Conservation (phyloP, 2,797 vertebrate species). For the Sebastes nivosus region DNA sequence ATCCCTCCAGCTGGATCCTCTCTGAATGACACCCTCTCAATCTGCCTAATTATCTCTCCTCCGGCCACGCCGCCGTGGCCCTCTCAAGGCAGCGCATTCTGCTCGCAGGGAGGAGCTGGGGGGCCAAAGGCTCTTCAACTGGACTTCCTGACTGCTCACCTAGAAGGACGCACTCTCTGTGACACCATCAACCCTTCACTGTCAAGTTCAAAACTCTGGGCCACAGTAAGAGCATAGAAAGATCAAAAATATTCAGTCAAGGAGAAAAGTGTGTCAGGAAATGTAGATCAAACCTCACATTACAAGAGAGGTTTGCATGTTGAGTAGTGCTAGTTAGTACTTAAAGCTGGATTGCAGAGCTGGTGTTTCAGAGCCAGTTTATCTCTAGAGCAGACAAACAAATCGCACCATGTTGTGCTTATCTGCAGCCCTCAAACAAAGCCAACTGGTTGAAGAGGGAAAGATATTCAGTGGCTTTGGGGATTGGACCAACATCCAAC, state of each 20-base stretch:
- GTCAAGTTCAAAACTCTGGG: constrained; percentile 73
- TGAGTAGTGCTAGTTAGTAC: neutral
- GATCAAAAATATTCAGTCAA: neutral
- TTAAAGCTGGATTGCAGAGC: neutral
- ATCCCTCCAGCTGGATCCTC: constrained; percentile 84
- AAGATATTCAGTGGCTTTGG: neutral
- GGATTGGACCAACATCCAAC: neutral
- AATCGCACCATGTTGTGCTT: neutral
- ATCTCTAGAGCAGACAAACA: neutral
- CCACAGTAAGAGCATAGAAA: neutral
- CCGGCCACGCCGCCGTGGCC: constrained; percentile 61
- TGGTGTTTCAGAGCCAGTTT: neutral
- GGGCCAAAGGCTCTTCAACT: constrained; percentile 64
- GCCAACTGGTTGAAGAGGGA: neutral
- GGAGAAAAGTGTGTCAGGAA: neutral
- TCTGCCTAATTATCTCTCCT: constrained; percentile 87
- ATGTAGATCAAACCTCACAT: neutral
- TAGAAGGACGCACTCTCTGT: constrained; percentile 41
- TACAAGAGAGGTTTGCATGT: neutral
- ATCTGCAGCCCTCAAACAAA: constrained; percentile 2
- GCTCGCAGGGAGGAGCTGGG: constrained; percentile 58
- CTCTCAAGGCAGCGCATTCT: constrained; percentile 59
- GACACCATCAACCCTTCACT: constrained; percentile 59
- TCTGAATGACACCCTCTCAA: constrained; percentile 87
- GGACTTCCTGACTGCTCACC: constrained; percentile 80